A percentile compares a stretch with the other conserved stretches of the same genome.
phyloP scores from a whole-genome alignment of 2,113 vertebrate genomes.

The Lycocorax pyrrhopterus region DNA sequence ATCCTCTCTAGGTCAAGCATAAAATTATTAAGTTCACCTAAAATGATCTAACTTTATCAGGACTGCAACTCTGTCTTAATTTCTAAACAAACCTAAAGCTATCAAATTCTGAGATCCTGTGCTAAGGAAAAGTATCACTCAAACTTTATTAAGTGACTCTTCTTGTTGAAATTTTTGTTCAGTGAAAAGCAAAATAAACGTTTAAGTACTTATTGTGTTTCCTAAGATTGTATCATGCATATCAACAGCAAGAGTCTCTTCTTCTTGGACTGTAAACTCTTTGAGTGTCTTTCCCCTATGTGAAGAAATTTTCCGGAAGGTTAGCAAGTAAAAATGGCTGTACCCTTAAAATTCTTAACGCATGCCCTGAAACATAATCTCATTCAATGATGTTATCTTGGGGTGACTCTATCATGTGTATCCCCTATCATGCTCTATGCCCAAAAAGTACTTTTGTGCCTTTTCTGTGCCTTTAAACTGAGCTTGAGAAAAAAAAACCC shows the following conservation, averaged over 20 bases:
- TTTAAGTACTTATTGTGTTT: slow-evolving; percentile 37
- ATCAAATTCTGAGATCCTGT: not conserved
- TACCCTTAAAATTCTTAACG: slow-evolving; percentile 35
- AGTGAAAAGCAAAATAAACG: slow-evolving; percentile 21
- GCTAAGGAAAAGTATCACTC: not conserved
- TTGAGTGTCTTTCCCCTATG: slow-evolving; percentile 11
- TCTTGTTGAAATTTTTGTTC: slow-evolving; percentile 4
- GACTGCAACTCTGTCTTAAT: not conserved
- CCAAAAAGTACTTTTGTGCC: no score
- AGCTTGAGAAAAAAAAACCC: no score
- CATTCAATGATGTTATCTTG: slow-evolving; percentile 42
- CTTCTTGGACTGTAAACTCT: slow-evolving; percentile 42
- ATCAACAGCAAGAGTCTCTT: slow-evolving; percentile 47
- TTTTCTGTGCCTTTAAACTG: no score
- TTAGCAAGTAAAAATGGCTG: slow-evolving; percentile 28
- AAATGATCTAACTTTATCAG: not conserved
- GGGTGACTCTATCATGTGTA: no score
- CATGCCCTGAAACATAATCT: slow-evolving; percentile 21
- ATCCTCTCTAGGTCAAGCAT: not conserved
- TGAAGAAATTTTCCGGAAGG: slow-evolving; percentile 47
- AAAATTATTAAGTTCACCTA: not conserved
- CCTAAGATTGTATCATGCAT: not conserved
- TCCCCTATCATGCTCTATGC: no score
- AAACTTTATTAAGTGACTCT: not conserved
- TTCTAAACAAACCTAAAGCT: not conserved